Percentiles rank a stretch among this genome's conserved stretches.
Conservation (phyloP, 2,113 vertebrate species). For the mouse (Mus musculus) region DNA sequence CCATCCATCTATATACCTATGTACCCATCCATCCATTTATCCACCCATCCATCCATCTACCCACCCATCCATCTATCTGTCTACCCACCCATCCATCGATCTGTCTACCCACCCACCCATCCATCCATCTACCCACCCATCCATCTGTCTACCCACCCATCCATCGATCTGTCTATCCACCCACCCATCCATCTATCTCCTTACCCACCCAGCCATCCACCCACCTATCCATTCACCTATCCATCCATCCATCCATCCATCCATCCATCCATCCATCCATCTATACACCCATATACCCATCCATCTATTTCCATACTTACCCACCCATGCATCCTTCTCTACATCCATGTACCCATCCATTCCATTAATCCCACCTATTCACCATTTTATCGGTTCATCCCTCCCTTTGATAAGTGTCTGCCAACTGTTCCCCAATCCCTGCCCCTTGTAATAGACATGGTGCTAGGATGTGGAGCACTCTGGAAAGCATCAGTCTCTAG, state of each 20-base stretch:
- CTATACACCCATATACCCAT: neutral
- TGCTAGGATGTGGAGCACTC: neutral
- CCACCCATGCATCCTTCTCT: no score
- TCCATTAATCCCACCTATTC: no score
- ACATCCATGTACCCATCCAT: no score
- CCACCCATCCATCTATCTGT: neutral
- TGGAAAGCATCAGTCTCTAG: neutral
- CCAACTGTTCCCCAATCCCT: neutral
- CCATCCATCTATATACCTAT: neutral
- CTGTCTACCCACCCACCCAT: neutral
- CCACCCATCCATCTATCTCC: neutral
- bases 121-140: accelerated
- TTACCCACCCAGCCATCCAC: no score
- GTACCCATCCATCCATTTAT: accelerated
- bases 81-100: neutral
- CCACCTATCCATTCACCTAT: accelerated
- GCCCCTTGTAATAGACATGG: neutral
- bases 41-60: neutral
- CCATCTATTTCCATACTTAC: neutral
- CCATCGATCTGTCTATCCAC: accelerated
- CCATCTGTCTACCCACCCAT: neutral
- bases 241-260: no score
- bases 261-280: no score
- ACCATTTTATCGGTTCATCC: neutral
- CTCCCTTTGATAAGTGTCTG: neutral